phyloP scores from a whole-genome alignment of 2,797 vertebrate genomes.

The Eulemur mongoz region DNA sequence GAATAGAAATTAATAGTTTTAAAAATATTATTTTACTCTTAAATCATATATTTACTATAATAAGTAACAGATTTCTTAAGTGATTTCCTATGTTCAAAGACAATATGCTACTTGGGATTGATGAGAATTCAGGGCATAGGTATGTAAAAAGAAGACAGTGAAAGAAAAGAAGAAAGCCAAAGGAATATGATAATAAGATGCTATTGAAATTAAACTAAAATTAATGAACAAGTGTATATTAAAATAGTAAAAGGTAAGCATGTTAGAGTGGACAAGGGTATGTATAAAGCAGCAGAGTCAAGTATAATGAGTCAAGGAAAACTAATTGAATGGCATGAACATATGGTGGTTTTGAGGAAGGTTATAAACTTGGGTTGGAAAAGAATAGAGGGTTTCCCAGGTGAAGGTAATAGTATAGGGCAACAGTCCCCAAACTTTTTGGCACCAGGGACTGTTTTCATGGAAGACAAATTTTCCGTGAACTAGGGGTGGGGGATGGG shows the following conservation, averaged over 20 bases:
- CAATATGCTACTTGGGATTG: no score
- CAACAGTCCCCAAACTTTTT: no score
- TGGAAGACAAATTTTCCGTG: no score
- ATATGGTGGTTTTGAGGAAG: neutral
- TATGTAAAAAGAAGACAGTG: neutral
- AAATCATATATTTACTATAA: neutral
- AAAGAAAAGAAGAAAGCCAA: neutral
- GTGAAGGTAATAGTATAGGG: fast-evolving
- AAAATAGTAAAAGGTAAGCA: neutral
- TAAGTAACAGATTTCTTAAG: neutral
- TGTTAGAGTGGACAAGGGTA: neutral
- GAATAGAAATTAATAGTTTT: neutral
- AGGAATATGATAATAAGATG: neutral
- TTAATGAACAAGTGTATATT: neutral
- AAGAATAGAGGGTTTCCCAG: neutral
- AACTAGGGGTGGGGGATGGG: no score
- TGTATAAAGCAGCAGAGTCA: neutral
- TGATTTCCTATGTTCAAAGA: neutral
- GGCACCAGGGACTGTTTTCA: no score
- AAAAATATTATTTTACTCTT: neutral
- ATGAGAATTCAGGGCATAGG: neutral
- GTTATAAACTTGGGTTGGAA: fast-evolving
- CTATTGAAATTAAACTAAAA: neutral
- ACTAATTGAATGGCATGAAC: neutral
- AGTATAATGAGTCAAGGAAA: neutral